Base-by-base conservation (phyloP, 2,888 invertebrate genomes). In the Bedellia somnulentella region DNA sequence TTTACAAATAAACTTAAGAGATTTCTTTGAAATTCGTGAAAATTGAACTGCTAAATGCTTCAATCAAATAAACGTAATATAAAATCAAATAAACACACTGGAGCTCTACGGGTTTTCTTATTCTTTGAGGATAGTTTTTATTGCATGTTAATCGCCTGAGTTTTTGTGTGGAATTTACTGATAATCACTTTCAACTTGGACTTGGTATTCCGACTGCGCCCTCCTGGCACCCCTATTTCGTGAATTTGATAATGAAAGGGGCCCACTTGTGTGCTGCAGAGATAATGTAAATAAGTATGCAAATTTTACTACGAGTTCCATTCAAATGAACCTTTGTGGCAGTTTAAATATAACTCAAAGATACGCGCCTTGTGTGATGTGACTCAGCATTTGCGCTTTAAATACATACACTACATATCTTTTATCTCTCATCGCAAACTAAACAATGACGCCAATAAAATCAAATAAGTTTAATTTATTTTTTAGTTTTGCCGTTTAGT, bases 221-320 rank as follows among this genome's bases (percentile, higher is more conserved):
- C 39, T 47, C 44, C n/a, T n/a, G n/a, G n/a, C 53, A 47, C 63
- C 60, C 68, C 58, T 54, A 53, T 56, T 55, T 61, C 60, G 57
- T 55, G 64, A 73, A 62, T 73, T 73, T 63, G 70, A 70, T 71
- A 73, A 75, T 71, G 67, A 71, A 70, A 66, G 67, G 68, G 57
- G 54, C 60, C 61, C 62, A 64, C 66, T 70, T 68, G 73, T 71
- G 73, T 67, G 62, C 56, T 64, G 67, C 71, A 66, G 56, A 73
- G 73, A 73, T 75, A 73, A 73, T 75, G 71, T 68, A 73, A 75
- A 75, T 73, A 75, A 62, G 66, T 68, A 75, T 71, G 73, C 71
- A 71, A 75, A 73, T 75, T 63, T 59, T 57, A 62, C 57, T 57
- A 61, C 54, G 59, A 70, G 60, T 68, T 66, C 55, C 57, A 66